Evolutionary conservation across 2,888 invertebrate species (phyloP).

Genomic region (Crematogaster levior): DNA sequence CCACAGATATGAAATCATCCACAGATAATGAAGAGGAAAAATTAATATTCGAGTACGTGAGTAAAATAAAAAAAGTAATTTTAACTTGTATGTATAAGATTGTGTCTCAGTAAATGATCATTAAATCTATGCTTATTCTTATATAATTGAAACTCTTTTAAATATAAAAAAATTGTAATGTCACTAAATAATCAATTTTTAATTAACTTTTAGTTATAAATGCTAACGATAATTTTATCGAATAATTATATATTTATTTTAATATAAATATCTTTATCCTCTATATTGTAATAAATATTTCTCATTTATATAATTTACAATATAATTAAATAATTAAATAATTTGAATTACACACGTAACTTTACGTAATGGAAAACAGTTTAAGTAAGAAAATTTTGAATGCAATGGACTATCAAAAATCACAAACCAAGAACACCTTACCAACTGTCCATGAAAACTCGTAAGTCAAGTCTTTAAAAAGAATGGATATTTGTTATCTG

Average conservation of each 20-base stretch:
- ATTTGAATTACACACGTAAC: neutral
- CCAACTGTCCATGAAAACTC: neutral
- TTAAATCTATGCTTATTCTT: neutral
- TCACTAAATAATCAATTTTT: neutral
- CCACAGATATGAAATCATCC: neutral
- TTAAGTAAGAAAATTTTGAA: neutral
- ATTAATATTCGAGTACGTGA: neutral
- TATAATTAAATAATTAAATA: constrained; percentile 1
- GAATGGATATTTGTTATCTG: too few relatives aligned
- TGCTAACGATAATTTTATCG: neutral
- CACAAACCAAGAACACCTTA: neutral
- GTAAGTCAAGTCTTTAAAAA: constrained; percentile 18
- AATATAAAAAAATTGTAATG: neutral
- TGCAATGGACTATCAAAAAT: neutral
- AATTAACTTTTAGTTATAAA: neutral
- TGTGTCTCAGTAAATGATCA: neutral
- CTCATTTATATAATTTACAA: neutral
- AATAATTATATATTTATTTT: neutral
- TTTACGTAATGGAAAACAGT: neutral
- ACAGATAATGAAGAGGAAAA: neutral
- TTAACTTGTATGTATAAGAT: neutral
- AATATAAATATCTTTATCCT: neutral
- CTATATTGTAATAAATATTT: neutral
- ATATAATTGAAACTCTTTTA: neutral
- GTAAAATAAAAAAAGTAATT: neutral